Conservation (phyloP, 2,113 vertebrate species). For the Actinemys pallida region DNA sequence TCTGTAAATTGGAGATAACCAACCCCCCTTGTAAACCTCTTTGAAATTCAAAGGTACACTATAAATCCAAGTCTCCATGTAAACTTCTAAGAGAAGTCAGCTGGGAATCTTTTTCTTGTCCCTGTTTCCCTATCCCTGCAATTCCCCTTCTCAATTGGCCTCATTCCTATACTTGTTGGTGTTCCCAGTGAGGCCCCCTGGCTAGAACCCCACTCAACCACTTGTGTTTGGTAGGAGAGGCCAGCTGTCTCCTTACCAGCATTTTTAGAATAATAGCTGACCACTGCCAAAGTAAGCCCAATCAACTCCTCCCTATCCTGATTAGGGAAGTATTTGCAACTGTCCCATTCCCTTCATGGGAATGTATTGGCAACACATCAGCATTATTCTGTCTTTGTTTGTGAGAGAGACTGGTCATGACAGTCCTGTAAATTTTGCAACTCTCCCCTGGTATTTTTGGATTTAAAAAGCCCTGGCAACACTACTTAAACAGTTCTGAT, state of each 20-base stretch:
- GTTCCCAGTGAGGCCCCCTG: rapidly evolving
- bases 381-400: neutral
- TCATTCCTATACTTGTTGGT: rapidly evolving
- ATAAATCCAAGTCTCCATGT: neutral
- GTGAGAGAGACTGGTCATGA: neutral
- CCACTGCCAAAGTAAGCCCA: neutral
- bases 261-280: neutral
- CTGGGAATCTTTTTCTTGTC: neutral
- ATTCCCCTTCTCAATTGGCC: neutral
- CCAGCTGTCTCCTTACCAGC: rapidly evolving
- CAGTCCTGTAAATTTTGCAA: neutral
- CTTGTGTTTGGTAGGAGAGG: rapidly evolving
- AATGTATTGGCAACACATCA: neutral
- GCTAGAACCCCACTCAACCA: neutral
- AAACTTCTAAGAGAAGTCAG: rapidly evolving
- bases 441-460: rapidly evolving
- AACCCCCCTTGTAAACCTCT: rapidly evolving
- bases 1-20: neutral
- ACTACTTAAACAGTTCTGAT: neutral
- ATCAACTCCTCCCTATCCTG: neutral
- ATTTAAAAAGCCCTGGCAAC: neutral
- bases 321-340: neutral
- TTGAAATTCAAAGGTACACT: neutral
- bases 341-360: neutral
- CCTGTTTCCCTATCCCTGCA: rapidly evolving